Evolutionary conservation across 1,140 invertebrate genomes (phyloP).

Genomic region (Andricus grossulariae): DNA sequence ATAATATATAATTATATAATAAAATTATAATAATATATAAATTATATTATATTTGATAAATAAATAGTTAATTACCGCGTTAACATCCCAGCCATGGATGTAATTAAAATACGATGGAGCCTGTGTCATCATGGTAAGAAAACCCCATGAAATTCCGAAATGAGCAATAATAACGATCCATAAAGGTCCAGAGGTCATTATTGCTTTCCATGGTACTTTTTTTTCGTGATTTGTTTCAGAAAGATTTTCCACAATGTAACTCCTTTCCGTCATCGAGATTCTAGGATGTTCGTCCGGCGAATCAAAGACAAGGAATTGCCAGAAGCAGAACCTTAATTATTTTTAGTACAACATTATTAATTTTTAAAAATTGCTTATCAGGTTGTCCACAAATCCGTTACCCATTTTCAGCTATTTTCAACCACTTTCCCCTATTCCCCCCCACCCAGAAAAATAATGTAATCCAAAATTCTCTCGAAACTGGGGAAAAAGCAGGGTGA

Average conservation of each 20-base stretch:
- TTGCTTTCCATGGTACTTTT: constrained; percentile 83
- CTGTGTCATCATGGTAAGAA: constrained; percentile 90
- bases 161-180: constrained; percentile 88
- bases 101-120: constrained; percentile 91
- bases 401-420: too few relatives aligned
- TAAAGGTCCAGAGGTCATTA: constrained; percentile 84
- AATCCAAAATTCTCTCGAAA: too few relatives aligned
- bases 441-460: too few relatives aligned
- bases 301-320: constrained; percentile 81
- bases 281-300: constrained; percentile 85
- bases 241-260: constrained; percentile 79
- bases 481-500: too few relatives aligned
- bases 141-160: constrained; percentile 89
- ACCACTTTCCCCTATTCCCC: too few relatives aligned
- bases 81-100: constrained; percentile 88
- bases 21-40: too few relatives aligned
- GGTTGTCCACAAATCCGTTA: too few relatives aligned
- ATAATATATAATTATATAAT: too few relatives aligned
- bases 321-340: constrained; percentile 71
- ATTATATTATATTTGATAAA: too few relatives aligned
- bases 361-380: background rate
- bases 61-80: constrained; percentile 77
- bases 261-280: constrained; percentile 82
- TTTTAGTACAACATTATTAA: constrained; percentile 13
- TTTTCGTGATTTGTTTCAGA: constrained; percentile 70